These are phyloP conservation scores for Leistus spinibarbis DNA, from an alignment of 2,888 invertebrate genomes.

Conservation along the genomic window DNA sequence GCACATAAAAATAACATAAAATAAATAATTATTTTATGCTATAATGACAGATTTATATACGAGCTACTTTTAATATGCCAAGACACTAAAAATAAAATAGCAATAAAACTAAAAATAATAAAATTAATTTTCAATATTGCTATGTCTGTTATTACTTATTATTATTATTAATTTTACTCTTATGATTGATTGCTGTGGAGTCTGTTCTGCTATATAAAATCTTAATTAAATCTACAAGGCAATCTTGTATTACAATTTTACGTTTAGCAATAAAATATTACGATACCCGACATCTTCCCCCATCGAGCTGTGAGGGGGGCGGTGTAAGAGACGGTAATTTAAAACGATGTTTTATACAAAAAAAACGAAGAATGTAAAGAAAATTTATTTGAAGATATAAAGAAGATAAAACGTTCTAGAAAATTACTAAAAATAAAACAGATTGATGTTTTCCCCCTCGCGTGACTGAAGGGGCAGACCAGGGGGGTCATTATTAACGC, in stretches of 20 bases:
- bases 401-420: constrained; percentile 19
- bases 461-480: neutral
- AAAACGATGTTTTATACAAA: constrained; percentile 30
- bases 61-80: constrained; percentile 15
- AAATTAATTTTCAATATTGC: neutral
- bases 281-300: constrained; percentile 1
- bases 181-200: constrained; percentile 22
- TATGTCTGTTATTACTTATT: too few species aligned
- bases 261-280: constrained; percentile 34
- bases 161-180: constrained; percentile 8
- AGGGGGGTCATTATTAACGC: constrained; percentile 1
- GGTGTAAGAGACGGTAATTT: neutral
- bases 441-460: constrained; percentile 1
- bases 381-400: constrained; percentile 28
- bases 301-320: neutral
- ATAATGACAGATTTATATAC: constrained; percentile 19
- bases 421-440: constrained; percentile 23
- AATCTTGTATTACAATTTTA: constrained; percentile 33
- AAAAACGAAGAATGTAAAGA: constrained; percentile 20
- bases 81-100: constrained; percentile 10
- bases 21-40: neutral
- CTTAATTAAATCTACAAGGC: constrained; percentile 30
- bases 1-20: neutral
- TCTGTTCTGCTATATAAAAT: constrained; percentile 20
- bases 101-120: neutral